Evolutionary conservation across 2,888 invertebrate genomes (phyloP).

Genomic region (Nymphalis urticae): DNA sequence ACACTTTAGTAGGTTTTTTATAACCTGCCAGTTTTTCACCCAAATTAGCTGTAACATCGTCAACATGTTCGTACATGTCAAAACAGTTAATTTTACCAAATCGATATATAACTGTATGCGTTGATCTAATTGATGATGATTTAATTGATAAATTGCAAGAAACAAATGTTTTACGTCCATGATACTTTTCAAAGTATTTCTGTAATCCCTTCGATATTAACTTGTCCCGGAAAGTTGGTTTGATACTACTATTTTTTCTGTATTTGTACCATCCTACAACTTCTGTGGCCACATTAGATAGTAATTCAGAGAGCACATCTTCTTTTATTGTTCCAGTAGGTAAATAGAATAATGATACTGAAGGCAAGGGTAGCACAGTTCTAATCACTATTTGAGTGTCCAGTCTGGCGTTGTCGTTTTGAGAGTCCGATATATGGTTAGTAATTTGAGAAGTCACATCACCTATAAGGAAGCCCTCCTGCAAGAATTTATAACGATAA

Average conservation of each 20-base stretch:
- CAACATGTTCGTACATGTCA: conserved; percentile 78
- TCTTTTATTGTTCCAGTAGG: conserved; percentile 81
- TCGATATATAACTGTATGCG: conserved; percentile 83
- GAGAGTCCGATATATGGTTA: conserved; percentile 85
- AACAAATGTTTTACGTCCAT: conserved; percentile 82
- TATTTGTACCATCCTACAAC: conserved; percentile 87
- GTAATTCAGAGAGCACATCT: conserved; percentile 75
- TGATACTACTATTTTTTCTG: conserved; percentile 76
- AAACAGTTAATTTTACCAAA: conserved; percentile 82
- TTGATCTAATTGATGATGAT: conserved; percentile 75
- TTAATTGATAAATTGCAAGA: conserved; percentile 83
- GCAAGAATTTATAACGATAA: conserved; percentile 41
- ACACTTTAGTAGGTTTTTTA: conserved; percentile 60
- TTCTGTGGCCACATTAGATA: conserved; percentile 78
- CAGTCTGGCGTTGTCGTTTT: conserved; percentile 82
- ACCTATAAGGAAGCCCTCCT: conserved; percentile 85
- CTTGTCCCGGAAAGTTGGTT: conserved; percentile 84
- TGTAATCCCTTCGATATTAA: conserved; percentile 83
- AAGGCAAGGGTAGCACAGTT: conserved; percentile 82
- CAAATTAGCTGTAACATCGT: conserved; percentile 78
- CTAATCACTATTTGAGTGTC: conserved; percentile 83
- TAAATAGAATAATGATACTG: conserved; percentile 80
- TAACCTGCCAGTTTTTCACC: conserved; percentile 77
- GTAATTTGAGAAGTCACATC: conserved; percentile 83
- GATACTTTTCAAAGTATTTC: conserved; percentile 78